phyloP scores from a whole-genome alignment of 2,888 invertebrate genomes.

The Gymnoscelis rufifasciata region DNA sequence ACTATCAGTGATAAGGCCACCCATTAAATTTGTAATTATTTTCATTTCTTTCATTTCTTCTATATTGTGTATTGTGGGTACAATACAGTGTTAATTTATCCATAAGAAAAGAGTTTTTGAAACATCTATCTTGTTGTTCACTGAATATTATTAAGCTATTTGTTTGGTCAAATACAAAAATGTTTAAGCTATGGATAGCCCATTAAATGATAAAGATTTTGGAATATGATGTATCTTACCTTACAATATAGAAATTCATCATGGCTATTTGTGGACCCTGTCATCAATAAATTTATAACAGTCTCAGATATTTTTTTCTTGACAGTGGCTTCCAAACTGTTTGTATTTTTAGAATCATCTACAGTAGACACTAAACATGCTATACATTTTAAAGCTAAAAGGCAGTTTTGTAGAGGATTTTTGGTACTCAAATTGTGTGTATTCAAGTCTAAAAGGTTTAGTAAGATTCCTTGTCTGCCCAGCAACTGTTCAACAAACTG shows the following conservation, averaged over 20 bases:
- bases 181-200: no score
- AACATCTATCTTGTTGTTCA: no score
- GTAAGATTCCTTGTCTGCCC: slow-evolving; percentile 54
- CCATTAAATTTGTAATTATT: no score
- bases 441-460: slow-evolving; percentile 47
- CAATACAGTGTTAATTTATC: no score
- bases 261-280: slow-evolving; percentile 46
- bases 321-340: slow-evolving; percentile 37
- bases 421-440: slow-evolving; percentile 36
- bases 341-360: slow-evolving; percentile 43
- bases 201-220: background rate
- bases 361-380: slow-evolving; percentile 40
- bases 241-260: slow-evolving; percentile 73
- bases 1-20: no score
- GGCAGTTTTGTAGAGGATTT: slow-evolving; percentile 50
- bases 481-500: slow-evolving; percentile 62
- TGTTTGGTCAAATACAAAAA: no score
- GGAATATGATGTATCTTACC: slow-evolving; percentile 42
- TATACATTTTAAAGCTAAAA: slow-evolving; percentile 58
- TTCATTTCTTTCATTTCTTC: no score
- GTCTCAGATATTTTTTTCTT: slow-evolving; percentile 57
- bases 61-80: no score
- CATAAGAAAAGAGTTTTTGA: no score
- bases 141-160: no score
- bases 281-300: slow-evolving; percentile 59